phyloP scores from a whole-genome alignment of 2,888 invertebrate species.

The Amphiduros pacificus region DNA sequence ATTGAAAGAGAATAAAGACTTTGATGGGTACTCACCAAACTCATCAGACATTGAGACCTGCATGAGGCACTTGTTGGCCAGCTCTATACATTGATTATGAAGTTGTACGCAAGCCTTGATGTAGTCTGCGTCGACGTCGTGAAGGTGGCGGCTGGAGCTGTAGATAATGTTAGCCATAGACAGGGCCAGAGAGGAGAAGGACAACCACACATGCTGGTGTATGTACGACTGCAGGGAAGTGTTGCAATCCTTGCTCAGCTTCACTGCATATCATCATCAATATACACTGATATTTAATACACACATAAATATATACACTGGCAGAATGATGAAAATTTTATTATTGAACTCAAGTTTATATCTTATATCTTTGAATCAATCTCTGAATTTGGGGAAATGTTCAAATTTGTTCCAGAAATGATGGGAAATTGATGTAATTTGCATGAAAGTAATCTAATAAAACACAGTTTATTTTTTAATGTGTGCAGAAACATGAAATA shows the following conservation, averaged over 20 bases:
- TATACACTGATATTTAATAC: not conserved
- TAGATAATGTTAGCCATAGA: slow-evolving; percentile 48
- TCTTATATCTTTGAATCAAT: no score
- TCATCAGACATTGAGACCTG: slow-evolving; percentile 1
- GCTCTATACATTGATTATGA: slow-evolving; percentile 47
- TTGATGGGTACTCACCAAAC: not conserved
- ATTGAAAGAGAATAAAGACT: not conserved
- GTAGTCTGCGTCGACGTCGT: slow-evolving; percentile 42
- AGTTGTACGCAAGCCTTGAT: slow-evolving; percentile 44
- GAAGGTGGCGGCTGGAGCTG: not conserved
- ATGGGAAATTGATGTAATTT: no score
- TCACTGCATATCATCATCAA: slow-evolving; percentile 33
- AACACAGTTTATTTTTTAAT: no score
- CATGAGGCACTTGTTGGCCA: slow-evolving; percentile 40
- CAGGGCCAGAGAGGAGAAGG: slow-evolving; percentile 50
- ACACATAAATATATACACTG: no score
- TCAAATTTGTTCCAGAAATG: no score
- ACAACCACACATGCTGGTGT: slow-evolving; percentile 57
- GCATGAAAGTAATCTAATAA: no score
- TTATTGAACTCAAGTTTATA: no score
- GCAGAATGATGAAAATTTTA: no score
- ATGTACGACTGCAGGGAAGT: slow-evolving; percentile 53
- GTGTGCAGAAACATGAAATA: no score
- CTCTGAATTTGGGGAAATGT: no score
- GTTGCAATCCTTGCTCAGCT: slow-evolving; percentile 44